Conservation (phyloP, 2,797 vertebrate genomes). For the Chaenodraco wilsoni region DNA sequence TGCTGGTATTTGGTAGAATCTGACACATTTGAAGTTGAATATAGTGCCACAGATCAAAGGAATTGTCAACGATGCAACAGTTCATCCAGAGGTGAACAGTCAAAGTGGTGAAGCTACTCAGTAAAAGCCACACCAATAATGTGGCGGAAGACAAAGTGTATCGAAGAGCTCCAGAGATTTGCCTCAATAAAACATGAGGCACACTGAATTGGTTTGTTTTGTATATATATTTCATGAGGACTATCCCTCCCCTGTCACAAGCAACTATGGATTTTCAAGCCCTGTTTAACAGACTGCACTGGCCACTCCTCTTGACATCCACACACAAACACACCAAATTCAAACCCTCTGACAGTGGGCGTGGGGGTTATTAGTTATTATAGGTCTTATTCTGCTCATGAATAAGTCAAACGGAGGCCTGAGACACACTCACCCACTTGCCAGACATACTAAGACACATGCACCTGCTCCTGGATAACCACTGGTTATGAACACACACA, state of each 20-base stretch:
- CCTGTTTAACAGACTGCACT: conserved; percentile 51
- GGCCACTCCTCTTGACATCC: conserved; percentile 22
- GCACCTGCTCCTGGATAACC: conserved; percentile 72
- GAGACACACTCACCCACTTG: conserved; percentile 64
- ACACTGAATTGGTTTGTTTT: conserved; percentile 42
- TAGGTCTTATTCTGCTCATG: conserved; percentile 71
- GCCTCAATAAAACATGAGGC: conserved; percentile 54
- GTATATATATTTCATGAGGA: conserved; percentile 55
- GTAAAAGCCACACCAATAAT: background rate
- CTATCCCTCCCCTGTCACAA: conserved; percentile 18
- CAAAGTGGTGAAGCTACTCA: background rate
- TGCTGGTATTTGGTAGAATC: background rate
- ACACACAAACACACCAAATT: conserved; percentile 5
- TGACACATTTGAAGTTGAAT: background rate
- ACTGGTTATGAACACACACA: conserved; percentile 41
- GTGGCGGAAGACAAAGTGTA: background rate
- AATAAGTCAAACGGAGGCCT: conserved; percentile 73
- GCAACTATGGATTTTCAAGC: conserved; percentile 35
- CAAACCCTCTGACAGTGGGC: conserved; percentile 49
- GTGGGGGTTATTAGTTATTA: conserved; percentile 64
- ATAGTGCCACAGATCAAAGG: background rate
- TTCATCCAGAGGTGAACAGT: background rate
- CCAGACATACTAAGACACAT: conserved; percentile 55
- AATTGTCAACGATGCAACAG: background rate
- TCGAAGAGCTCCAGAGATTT: conserved; percentile 16